These are phyloP conservation scores for Pheosia tremula DNA, from an alignment of 2,888 invertebrate species.

Conservation along the genomic window DNA sequence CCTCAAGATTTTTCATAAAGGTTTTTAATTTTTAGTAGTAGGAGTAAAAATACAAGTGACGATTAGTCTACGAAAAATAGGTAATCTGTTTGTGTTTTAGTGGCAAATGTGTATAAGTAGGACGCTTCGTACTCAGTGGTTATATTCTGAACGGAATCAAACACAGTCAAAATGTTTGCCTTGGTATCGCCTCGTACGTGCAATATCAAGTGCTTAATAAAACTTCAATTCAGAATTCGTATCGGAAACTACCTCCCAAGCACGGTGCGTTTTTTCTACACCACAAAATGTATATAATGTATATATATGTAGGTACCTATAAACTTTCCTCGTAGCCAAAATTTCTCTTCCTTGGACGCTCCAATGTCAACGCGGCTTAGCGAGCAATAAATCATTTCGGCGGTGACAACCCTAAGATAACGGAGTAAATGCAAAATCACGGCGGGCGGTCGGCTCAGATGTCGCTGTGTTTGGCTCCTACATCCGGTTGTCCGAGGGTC, in stretches of 20 bases:
- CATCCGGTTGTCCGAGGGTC: constrained; percentile 44
- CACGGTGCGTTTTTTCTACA: background rate
- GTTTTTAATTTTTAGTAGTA: too few species aligned
- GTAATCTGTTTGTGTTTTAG: too few species aligned
- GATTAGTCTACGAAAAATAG: too few species aligned
- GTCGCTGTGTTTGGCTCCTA: constrained; percentile 35
- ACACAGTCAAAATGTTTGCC: too few species aligned
- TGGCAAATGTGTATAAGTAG: too few species aligned
- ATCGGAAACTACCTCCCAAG: background rate
- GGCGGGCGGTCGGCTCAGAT: constrained; percentile 43
- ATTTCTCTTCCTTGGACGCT: background rate
- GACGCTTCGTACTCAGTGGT: too few species aligned
- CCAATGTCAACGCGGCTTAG: constrained; percentile 1
- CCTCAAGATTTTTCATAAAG: too few species aligned
- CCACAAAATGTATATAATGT: background rate
- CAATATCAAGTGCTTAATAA: too few species aligned
- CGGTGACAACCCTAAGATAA: constrained; percentile 44
- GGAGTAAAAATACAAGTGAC: too few species aligned
- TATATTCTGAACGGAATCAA: too few species aligned
- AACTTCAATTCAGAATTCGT: too few species aligned
- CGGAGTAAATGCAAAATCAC: constrained; percentile 51
- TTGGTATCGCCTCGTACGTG: too few species aligned
- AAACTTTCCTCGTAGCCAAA: background rate
- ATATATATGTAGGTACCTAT: background rate
- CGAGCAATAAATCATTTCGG: constrained; percentile 15